These are phyloP conservation scores for Macrochelys suwanniensis DNA, from an alignment of 2,797 vertebrate species.

Conservation along the genomic window DNA sequence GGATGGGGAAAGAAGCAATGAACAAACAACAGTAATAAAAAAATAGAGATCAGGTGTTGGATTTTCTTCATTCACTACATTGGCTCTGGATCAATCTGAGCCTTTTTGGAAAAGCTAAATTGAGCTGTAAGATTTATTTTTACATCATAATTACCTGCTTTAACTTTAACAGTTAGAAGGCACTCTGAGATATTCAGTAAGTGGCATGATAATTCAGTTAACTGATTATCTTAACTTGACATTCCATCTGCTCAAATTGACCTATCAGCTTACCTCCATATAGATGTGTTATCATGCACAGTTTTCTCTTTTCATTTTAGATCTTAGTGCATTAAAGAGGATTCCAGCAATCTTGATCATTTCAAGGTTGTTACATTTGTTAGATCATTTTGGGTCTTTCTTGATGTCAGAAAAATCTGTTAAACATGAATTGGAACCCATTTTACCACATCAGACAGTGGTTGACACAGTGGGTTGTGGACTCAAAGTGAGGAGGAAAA, in stretches of 20 bases:
- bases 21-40: not conserved
- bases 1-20: not conserved
- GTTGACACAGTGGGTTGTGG: not conserved
- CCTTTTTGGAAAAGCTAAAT: not conserved
- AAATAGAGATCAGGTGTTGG: not conserved
- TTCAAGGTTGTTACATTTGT: not conserved
- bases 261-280: not conserved
- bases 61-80: not conserved
- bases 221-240: not conserved
- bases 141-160: not conserved
- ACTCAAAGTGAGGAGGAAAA: not conserved
- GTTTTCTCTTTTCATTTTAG: slow-evolving; percentile 2
- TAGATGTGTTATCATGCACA: not conserved
- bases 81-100: not conserved
- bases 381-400: not conserved
- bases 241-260: not conserved
- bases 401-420: not conserved
- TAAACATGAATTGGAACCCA: not conserved
- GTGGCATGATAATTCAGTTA: not conserved
- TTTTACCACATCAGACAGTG: not conserved
- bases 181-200: not conserved
- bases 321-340: not conserved
- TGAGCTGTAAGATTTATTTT: not conserved
- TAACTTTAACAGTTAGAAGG: not conserved
- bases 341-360: not conserved